Evolutionary conservation across 2,888 invertebrate species (phyloP).

Genomic region (Melieria crassipennis): DNA sequence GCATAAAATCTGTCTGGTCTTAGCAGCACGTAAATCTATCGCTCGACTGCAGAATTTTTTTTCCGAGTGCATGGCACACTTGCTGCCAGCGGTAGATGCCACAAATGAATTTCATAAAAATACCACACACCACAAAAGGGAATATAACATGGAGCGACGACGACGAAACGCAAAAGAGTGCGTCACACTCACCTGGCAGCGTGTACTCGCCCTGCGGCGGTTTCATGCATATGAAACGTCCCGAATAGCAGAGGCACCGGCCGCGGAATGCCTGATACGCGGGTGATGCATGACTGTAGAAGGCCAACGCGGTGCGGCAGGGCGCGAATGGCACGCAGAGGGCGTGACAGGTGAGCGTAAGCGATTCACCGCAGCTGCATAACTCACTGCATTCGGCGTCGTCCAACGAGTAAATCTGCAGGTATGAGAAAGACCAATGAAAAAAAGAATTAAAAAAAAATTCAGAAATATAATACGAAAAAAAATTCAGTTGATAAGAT

Average conservation of each 20-base stretch:
- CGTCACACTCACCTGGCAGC: conserved; percentile 59
- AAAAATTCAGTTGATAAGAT: too few relatives aligned
- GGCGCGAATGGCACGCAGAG: conserved; percentile 88
- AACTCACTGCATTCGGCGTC: conserved; percentile 91
- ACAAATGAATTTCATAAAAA: neutral
- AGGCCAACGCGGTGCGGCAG: conserved; percentile 87
- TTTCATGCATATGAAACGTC: conserved; percentile 91
- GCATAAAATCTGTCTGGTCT: too few relatives aligned
- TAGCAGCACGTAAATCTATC: too few relatives aligned
- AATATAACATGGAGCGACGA: conserved; percentile 8
- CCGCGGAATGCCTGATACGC: conserved; percentile 91
- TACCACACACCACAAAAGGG: conserved; percentile 1
- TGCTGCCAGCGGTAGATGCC: neutral
- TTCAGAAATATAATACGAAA: neutral
- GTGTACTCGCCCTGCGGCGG: conserved; percentile 74
- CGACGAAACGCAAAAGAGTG: neutral
- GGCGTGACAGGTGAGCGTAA: conserved; percentile 84
- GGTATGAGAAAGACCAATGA: neutral
- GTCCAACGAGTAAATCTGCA: conserved; percentile 70
- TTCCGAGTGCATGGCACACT: too few relatives aligned
- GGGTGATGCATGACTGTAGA: conserved; percentile 90
- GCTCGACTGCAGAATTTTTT: too few relatives aligned
- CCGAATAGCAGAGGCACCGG: conserved; percentile 89
- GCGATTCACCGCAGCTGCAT: conserved; percentile 83
- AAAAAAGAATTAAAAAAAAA: conserved; percentile 25